Evolutionary conservation across 1,140 invertebrate species (phyloP), one percentile per base, ranked within the genome.

Genomic region (Bombus impatiens): DNA sequence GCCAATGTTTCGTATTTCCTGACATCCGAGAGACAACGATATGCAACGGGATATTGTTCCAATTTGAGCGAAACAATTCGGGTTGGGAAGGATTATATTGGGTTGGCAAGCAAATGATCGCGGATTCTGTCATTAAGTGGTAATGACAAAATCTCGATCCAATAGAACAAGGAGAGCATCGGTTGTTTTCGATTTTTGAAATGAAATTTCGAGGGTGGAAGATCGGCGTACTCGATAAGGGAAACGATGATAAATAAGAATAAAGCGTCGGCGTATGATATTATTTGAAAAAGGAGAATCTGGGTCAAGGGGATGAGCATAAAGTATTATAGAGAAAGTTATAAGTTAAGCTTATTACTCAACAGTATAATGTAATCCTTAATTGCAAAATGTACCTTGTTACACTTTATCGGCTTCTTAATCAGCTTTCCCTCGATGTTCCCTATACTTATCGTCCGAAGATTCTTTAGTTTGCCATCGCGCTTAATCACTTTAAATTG

Each of bases 371-470:
- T 72, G 70, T 72, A 74, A 74, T 44, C 40, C 42, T 44, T 74
- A 74, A 74, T 74, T 74, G 71, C 71, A 74, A 74, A 74, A 74
- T 74, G 37, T 40, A 74, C 71, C 13, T 74, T 74, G 40, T 44
- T 74, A 74, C 42, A 22, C 40, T 74, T 44, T 32, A 74, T 74
- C 71, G n/a, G 71, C 28, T 74, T 32, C 71, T 18, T 74, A 22
- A 32, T 74, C 71, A 47, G 71, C 71, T 47, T 74, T 42, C 9
- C 12, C 28, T 22, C 25, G 10, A 72, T 15, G 40, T 28, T 15
- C 12, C 12, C 2, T 18, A 4, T 32, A 18, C n/a, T 74, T 47
- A 22, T 32, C n/a, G n/a, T 74, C 32, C 40, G 2, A 44, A 32
- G 28, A 42, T 42, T 42, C 25, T 72, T 15, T 28, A 42, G 13